Conservation (phyloP, 2,888 invertebrate genomes). For the Agrochola lota region DNA sequence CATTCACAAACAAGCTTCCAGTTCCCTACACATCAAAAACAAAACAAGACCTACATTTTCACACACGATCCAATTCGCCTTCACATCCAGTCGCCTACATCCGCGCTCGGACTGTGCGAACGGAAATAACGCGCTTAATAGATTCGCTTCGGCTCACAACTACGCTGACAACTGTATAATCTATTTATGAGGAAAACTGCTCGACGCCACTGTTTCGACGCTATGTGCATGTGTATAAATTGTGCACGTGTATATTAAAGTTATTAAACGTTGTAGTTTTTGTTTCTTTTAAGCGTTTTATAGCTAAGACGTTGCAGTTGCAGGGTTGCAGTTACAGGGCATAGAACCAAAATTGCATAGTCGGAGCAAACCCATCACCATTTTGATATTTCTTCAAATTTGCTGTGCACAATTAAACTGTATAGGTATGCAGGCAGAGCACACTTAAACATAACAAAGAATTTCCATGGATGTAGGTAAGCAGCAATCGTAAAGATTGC, state of each 20-base stretch:
- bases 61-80: conserved; percentile 50
- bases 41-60: conserved; percentile 44
- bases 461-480: not conserved
- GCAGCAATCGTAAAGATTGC: too few relatives aligned
- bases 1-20: conserved; percentile 17
- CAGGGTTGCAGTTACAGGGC: not conserved
- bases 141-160: conserved; percentile 88
- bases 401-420: not conserved
- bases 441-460: not conserved
- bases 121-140: conserved; percentile 90
- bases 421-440: too few relatives aligned
- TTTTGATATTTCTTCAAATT: not conserved
- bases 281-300: not conserved
- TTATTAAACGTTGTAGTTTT: not conserved
- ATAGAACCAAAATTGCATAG: too few relatives aligned
- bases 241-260: conserved; percentile 23
- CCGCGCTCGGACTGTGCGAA: conserved; percentile 74
- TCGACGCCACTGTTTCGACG: conserved; percentile 66
- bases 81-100: conserved; percentile 71
- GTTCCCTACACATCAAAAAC: conserved; percentile 13
- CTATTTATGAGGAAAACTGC: conserved; percentile 88
- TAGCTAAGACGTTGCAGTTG: not conserved
- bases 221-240: conserved; percentile 14
- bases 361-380: not conserved
- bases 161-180: conserved; percentile 88